Conservation (phyloP, 1,140 invertebrate genomes). For the Nixonia krombeini region DNA sequence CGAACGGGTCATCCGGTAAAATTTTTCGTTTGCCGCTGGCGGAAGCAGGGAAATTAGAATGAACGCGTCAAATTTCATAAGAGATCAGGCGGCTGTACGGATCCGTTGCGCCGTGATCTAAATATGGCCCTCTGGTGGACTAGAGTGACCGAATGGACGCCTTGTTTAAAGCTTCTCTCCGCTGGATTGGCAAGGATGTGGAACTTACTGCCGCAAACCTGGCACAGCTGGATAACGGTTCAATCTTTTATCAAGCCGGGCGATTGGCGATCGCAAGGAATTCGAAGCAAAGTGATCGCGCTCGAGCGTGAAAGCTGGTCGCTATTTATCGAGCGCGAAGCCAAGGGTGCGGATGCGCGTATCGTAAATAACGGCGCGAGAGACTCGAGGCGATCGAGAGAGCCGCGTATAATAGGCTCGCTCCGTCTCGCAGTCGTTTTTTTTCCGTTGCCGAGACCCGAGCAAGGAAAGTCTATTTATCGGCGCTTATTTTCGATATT, state of each 20-base stretch:
- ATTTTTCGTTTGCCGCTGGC: too few species aligned
- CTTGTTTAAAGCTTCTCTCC: background rate
- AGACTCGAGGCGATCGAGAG: constrained; percentile 29
- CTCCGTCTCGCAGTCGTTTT: too few species aligned
- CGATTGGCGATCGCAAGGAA: constrained; percentile 22
- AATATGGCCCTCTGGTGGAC: too few species aligned
- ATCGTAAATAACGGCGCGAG: constrained; percentile 43
- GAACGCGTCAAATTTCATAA: too few species aligned
- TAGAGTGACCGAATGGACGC: too few species aligned
- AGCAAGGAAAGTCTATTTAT: too few species aligned
- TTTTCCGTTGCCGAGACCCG: too few species aligned
- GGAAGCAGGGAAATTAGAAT: too few species aligned
- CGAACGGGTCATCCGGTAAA: too few species aligned
- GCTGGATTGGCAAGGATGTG: background rate
- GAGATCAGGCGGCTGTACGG: too few species aligned
- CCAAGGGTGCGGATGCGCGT: constrained; percentile 40
- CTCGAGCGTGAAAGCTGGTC: constrained; percentile 35
- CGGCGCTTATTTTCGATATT: too few species aligned
- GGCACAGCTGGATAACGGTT: constrained; percentile 34
- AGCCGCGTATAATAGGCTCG: constrained; percentile 26
- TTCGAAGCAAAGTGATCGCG: constrained; percentile 35
- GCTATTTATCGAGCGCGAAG: constrained; percentile 39
- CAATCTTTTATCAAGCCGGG: constrained; percentile 38
- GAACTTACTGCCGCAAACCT: constrained; percentile 4
- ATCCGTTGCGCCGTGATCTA: too few species aligned